Evolutionary conservation across 2,113 vertebrate species (phyloP).

Genomic region (Megalops atlanticus): DNA sequence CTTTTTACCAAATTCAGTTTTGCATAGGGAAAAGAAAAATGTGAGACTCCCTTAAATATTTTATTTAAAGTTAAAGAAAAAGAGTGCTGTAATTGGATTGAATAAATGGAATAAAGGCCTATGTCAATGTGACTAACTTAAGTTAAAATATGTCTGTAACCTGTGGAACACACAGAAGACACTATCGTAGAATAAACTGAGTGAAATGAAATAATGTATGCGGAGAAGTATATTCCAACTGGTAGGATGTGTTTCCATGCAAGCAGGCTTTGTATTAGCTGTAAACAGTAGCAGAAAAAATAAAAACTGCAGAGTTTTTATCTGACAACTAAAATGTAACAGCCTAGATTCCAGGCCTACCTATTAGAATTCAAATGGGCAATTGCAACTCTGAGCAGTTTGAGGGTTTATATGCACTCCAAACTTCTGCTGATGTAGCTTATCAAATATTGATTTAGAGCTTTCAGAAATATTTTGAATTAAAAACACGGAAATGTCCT

Average conservation of each 20-base stretch:
- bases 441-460: slow-evolving; percentile 34
- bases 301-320: neutral
- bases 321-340: slow-evolving; percentile 31
- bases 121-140: neutral
- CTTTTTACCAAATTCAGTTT: too few relatives aligned
- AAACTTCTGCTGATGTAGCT: slow-evolving; percentile 32
- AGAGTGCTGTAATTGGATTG: neutral
- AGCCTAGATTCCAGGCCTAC: slow-evolving; percentile 5
- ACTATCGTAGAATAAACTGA: neutral
- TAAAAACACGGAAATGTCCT: slow-evolving; percentile 29
- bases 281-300: neutral
- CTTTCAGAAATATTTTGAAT: slow-evolving; percentile 33
- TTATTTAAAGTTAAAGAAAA: neutral
- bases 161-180: neutral
- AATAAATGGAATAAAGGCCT: neutral
- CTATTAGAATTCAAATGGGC: slow-evolving; percentile 26
- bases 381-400: slow-evolving; percentile 7
- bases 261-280: slow-evolving; percentile 10
- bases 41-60: too few relatives aligned
- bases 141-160: neutral
- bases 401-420: slow-evolving; percentile 20
- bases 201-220: neutral
- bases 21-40: too few relatives aligned
- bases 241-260: slow-evolving; percentile 11
- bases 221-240: neutral